These are phyloP conservation scores for Chloroceryle amazona DNA, from an alignment of 2,797 vertebrate species.

Conservation along the genomic window DNA sequence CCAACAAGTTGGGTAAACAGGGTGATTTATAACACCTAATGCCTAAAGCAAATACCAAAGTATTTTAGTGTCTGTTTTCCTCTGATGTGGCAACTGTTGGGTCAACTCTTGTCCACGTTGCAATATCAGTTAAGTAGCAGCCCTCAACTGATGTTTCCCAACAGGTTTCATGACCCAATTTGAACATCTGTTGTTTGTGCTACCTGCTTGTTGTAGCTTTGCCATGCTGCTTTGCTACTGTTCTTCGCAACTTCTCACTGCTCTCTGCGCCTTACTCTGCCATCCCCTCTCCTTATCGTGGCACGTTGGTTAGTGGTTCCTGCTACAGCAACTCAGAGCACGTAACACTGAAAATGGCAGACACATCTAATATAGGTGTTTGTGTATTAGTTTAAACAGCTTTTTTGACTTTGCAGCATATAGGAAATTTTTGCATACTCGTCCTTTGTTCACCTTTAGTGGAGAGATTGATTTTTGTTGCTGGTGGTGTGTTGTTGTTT, in stretches of 20 bases:
- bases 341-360: neutral
- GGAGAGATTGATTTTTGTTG: neutral
- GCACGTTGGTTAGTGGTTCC: fast-evolving
- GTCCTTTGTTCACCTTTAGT: neutral
- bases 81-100: neutral
- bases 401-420: neutral
- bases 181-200: neutral
- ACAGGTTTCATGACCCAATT: neutral
- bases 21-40: slow-evolving; percentile 33
- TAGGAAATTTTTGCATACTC: neutral
- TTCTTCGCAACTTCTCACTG: neutral
- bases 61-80: slow-evolving; percentile 7
- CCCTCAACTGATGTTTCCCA: neutral
- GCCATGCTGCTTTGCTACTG: neutral
- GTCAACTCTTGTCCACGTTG: slow-evolving; percentile 1
- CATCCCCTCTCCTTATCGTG: neutral
- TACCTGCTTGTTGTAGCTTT: neutral
- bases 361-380: neutral
- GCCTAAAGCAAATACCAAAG: slow-evolving; percentile 46
- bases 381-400: neutral
- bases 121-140: neutral
- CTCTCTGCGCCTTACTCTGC: fast-evolving
- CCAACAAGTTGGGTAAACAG: neutral
- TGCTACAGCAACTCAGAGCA: neutral
- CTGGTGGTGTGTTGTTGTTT: no score